These are phyloP conservation scores for Eristalis tenax DNA, from an alignment of 2,888 invertebrate species.

Conservation along the genomic window DNA sequence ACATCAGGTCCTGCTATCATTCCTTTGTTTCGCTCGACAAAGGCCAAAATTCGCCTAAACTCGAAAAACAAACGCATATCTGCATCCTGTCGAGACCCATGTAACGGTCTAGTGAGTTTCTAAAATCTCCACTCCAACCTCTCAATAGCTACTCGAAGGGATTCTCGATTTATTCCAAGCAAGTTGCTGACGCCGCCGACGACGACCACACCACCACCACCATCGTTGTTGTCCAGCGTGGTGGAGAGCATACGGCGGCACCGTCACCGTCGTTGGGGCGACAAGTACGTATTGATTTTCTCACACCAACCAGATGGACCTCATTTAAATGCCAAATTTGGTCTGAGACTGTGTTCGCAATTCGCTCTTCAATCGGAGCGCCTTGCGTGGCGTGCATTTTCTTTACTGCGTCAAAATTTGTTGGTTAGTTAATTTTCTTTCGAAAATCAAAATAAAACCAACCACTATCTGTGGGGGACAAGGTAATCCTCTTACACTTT, in stretches of 20 bases:
- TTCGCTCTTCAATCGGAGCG: not conserved
- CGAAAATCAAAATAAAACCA: not conserved
- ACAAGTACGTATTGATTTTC: slow-evolving; percentile 56
- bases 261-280: not conserved
- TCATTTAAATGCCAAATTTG: slow-evolving; percentile 66
- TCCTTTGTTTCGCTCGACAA: no score
- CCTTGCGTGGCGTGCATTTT: slow-evolving; percentile 35
- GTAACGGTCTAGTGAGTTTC: slow-evolving; percentile 56
- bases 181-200: not conserved
- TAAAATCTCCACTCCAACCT: slow-evolving; percentile 27
- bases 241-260: not conserved
- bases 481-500: slow-evolving; percentile 66
- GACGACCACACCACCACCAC: not conserved
- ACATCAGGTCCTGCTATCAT: no score
- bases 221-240: slow-evolving; percentile 25
- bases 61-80: not conserved
- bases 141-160: slow-evolving; percentile 48
- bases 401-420: slow-evolving; percentile 61
- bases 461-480: not conserved
- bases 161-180: slow-evolving; percentile 12
- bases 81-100: slow-evolving; percentile 15
- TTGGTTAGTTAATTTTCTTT: not conserved
- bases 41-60: slow-evolving; percentile 14
- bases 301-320: slow-evolving; percentile 54
- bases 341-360: not conserved